Percentiles rank a stretch among this genome's conserved stretches.
phyloP scores from a whole-genome alignment of 2,113 vertebrate species.

The Ptychochromis oligacanthus region DNA sequence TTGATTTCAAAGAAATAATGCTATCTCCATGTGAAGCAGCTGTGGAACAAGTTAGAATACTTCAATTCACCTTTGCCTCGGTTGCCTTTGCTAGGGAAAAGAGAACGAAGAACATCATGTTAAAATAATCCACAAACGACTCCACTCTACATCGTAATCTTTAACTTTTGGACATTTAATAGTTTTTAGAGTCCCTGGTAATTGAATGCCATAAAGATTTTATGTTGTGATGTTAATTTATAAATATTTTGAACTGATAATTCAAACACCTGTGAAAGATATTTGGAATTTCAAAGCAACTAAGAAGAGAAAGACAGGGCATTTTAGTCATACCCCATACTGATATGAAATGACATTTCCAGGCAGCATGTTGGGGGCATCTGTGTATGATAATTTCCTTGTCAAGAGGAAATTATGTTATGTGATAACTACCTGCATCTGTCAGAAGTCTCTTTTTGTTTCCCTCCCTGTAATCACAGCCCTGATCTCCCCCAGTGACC shows the following conservation, averaged over 20 bases:
- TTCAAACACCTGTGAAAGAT: neutral
- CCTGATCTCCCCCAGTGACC: neutral
- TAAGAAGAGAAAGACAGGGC: neutral
- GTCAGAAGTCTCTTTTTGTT: neutral
- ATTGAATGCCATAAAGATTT: neutral
- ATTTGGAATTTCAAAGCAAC: neutral
- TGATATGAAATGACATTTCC: constrained; percentile 28
- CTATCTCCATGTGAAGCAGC: neutral
- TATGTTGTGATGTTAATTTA: too few relatives aligned
- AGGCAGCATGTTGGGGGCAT: neutral
- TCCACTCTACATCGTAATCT: neutral
- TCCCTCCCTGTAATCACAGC: neutral
- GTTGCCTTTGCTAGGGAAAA: neutral
- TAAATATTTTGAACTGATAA: neutral
- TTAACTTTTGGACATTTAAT: neutral
- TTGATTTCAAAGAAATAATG: neutral
- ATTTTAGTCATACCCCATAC: neutral
- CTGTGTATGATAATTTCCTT: constrained; percentile 14
- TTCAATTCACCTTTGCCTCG: neutral
- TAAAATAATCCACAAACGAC: neutral
- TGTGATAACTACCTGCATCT: constrained; percentile 46
- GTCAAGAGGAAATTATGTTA: constrained; percentile 27
- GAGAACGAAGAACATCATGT: neutral
- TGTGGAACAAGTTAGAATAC: neutral
- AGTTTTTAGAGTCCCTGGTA: neutral